Base-by-base conservation (phyloP, 2,113 vertebrate genomes). In the Theropithecus gelada region DNA sequence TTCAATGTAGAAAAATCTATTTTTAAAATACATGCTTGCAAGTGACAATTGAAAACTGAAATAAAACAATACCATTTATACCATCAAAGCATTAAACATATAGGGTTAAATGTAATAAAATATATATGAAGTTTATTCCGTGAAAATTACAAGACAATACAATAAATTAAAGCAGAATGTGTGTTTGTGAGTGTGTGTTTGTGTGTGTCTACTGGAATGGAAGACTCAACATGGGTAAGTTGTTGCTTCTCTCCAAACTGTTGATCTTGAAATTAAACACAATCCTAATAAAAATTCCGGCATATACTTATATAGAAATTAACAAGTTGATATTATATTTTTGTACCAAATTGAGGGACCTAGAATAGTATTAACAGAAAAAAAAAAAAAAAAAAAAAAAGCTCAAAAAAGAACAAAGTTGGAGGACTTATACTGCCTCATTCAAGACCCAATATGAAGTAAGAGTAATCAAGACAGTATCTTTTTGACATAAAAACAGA, bases 1-100 rank as follows among this genome's bases (percentile, higher is more conserved):
- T 14, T 59, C 40, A 59, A 27, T 35, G 38, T 5, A 43, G 16
- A 86, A 50, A 59, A 27, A 18, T 27, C 6, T n/a, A 20, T 48
- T 38, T 61, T 87, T 45, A 57, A 79, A 90, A 64, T 57, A 88
- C 48, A 27, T 61, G 43, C 27, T 68, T 93, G 25, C 20, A 48
- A 35, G 17, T 13, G 94, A 94, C 50, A 43, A 72, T 0, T 97
- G 3, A 9, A 82, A 66, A 93, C 13, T 66, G 57, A 88, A 93
- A 70, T 85, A 45, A 76, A 75, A 12, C 5, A 92, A 78, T 27
- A 66, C 23, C 38, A 40, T 45, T 55, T 43, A 85, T 27, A 61
- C 10, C 14, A 85, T 40, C n/a, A 72, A 91, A 27, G 5, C 6
- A 81, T 23, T 14, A 70, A 11, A 95, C 81, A 75, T 8, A 1